Evolutionary conservation across 2,113 vertebrate species (phyloP), one percentile per base, ranked within the genome.

Genomic region (Martes martes): DNA sequence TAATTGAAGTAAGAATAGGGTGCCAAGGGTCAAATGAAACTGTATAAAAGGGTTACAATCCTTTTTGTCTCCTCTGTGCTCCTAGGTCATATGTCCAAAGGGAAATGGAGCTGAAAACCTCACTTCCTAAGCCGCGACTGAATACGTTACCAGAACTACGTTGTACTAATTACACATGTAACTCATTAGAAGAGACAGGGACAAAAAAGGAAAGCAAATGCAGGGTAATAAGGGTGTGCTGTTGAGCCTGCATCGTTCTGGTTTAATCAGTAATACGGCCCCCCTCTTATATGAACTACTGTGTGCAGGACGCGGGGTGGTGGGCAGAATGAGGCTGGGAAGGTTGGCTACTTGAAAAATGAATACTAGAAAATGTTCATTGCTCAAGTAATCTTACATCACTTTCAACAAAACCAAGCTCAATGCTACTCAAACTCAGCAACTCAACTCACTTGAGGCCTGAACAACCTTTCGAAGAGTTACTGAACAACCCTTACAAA

Each of bases 81-180:
- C 28, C 84, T 33, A 42, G 69, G 69, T 94, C 80, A 96, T 73
- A 52, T 67, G 47, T 19, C 73, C 19, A 61, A 39, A 28, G 45
- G 24, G n/a, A 65, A 96, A 88, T 81, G 36, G 61, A 95, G 63
- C 85, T 81, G 74, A 96, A 79, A 97, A 88, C 55, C 80, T 78
- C n/a, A 65, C 55, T n/a, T 92, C 65, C 89, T 78, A 52, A 83
- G 76, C 18, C 74, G 42, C 11, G 63, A 93, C 36, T 84, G 81
- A 94, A 78, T 50, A 45, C 8, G 9, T n/a, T 57, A 73, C 4
- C 21, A 94, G 23, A 89, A 65, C 18, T 39, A 8, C 15, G 28
- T 9, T 11, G 2, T 24, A 23, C 45, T 73, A 81, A 94, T 91
- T 31, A 92, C 24, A 92, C 6, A 52, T 3, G 33, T 33, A 81